Percentiles rank a stretch among this genome's conserved stretches.
Conservation (phyloP, 2,888 invertebrate genomes). For the Chalcis sispes region DNA sequence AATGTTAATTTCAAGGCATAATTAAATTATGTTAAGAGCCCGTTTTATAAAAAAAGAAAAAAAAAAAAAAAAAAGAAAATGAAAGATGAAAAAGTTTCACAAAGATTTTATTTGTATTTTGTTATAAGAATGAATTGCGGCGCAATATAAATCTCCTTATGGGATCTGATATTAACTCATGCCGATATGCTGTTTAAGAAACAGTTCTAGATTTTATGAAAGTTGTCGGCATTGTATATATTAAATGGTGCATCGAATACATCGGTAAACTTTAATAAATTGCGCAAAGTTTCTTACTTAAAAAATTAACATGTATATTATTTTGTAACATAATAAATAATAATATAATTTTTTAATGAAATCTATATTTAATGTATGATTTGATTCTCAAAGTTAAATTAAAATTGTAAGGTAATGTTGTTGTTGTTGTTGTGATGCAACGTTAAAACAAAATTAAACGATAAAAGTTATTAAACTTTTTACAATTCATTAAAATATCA, state of each 20-base stretch:
- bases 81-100: constrained; percentile 2
- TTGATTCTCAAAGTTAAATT: too few species aligned
- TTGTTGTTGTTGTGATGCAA: too few species aligned
- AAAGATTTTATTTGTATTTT: neutral
- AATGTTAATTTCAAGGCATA: constrained; percentile 34
- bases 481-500: too few species aligned
- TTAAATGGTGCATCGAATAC: constrained; percentile 6
- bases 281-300: neutral
- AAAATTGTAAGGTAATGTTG: too few species aligned
- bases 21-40: constrained; percentile 25
- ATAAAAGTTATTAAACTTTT: too few species aligned
- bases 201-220: constrained; percentile 33
- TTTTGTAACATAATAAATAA: too few species aligned
- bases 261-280: neutral
- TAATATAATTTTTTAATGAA: too few species aligned
- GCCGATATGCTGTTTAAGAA: constrained; percentile 12
- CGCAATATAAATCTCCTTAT: constrained; percentile 34
- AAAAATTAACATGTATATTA: too few species aligned
- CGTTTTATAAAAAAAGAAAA: too few species aligned
- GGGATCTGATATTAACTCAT: constrained; percentile 27
- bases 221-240: neutral
- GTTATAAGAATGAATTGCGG: constrained; percentile 4
- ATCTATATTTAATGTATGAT: too few species aligned
- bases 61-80: too few species aligned
- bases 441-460: too few species aligned